Evolutionary conservation across 2,113 vertebrate genomes (phyloP), one percentile per base, ranked within the genome.

Genomic region (Grammomys dolichurus): DNA sequence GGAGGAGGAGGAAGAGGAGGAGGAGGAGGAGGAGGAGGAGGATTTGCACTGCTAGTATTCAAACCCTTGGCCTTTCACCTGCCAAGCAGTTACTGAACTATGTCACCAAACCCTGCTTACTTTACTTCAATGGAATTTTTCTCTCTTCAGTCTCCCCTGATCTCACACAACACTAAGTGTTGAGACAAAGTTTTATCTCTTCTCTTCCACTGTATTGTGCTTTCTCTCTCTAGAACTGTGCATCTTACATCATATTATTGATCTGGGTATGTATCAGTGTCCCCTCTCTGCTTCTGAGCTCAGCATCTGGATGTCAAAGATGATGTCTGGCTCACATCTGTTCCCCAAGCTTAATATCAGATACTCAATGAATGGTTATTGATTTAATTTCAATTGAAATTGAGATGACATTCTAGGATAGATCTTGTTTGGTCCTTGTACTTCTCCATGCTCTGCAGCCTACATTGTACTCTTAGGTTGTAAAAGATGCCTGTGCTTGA

Each of bases 371-470:
- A 43, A 14, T 69, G 26, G 69, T 75, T 93, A 58, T 20, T 69
- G 78, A 93, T 69, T 56, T 88, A 82, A 87, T 94, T 67, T 72
- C 60, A 91, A 78, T 87, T 89, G 36, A 73, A 94, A 24, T 85
- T 43, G 20, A 89, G 63, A 31, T 54, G 69, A 1, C 43, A 58
- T 60, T 87, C 28, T 86, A 72, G 26, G 28, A 54, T 40, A 28
- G 12, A 82, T 58, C 54, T 58, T 58, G 80, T 26, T 82, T 40
- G 80, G 56, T 60, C 80, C 22, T 84, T 84, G 24, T 26, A 28
- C 6, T 60, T 87, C 22, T 63, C 72, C 4, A 40, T 40, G 26
- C 36, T 54, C 33, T 70, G 20, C 22, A 26, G 48, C 36, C 33
- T n/a, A 4, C 65, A n/a, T 87, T 72, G 46, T 87, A 54, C 12